Evolutionary conservation across 1,140 invertebrate species (phyloP), one percentile per base, ranked within the genome.

Genomic region (Drosophila nannoptera): DNA sequence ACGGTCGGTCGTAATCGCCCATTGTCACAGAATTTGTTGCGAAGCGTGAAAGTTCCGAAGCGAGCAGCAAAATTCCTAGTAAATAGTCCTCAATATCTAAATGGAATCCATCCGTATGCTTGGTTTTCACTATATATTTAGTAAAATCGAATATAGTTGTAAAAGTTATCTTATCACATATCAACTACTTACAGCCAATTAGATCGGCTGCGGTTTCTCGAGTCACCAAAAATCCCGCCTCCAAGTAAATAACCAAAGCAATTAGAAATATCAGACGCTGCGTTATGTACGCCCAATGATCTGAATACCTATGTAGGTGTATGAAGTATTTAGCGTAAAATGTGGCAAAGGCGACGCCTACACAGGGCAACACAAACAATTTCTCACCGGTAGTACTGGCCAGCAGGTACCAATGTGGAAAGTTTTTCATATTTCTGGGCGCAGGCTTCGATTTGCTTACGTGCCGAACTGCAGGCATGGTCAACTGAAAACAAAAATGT

Each of bases 31-130:
- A 94, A 89, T 97, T 98, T 6, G 97, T 94, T 9, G 96, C 94
- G 71, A 96, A 94, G 7, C 97, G 92, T 7, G 94, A 91, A 90
- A 98, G 89, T 92, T 98, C 97, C 45, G 94, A 93, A 31, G 95
- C 94, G 52, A 98, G 89, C 78, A 94, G 92, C 16, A 98, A 90
- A 6, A 98, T 89, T 4, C 97, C 97, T 87, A 95, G 93, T 9
- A 98, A 90, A 83, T 96, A 98, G 77, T 98, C 97, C 89, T 98
- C 97, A 16, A 98, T 90, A 75, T 98, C 96, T 62, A 98, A 90
- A 88, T 97, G 96, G 83, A 98, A 97, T 2, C 95, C 95, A 22
- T 94, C 91, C 62, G 93, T 89, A 42, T 87, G 90, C 69, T 53
- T 91, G 83, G 42, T 90, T 89, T 90, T 91, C 2, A 94, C 93